Evolutionary conservation across 2,113 vertebrate species (phyloP).

Genomic region (Pelvicachromis taeniatus): DNA sequence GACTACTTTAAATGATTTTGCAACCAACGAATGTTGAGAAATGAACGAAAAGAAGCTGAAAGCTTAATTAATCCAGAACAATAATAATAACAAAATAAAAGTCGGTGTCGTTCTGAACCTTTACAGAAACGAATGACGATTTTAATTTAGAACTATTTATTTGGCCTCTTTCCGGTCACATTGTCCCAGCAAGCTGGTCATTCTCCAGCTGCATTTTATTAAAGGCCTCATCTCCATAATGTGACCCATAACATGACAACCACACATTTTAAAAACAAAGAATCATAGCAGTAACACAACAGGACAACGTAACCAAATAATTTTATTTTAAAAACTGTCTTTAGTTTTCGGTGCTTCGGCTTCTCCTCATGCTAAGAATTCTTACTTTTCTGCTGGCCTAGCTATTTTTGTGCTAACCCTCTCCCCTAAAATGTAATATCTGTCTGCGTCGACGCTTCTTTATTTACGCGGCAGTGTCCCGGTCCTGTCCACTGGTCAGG

Average conservation of each 20-base stretch:
- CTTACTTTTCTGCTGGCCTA: neutral
- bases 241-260: neutral
- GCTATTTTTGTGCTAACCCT: neutral
- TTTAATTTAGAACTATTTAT: neutral
- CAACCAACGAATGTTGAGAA: accelerated
- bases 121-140: neutral
- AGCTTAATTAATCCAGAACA: neutral
- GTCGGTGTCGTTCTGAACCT: accelerated
- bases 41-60: neutral
- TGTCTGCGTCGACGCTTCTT: neutral
- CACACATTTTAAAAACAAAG: neutral
- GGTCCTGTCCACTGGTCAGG: neutral
- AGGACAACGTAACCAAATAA: neutral
- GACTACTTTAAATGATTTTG: neutral
- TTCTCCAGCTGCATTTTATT: neutral
- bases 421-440: neutral
- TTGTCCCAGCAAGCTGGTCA: too few species aligned
- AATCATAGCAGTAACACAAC: neutral
- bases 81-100: neutral
- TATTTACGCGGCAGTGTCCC: neutral
- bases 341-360: neutral
- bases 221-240: neutral
- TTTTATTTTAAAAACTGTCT: neutral
- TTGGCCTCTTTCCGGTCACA: neutral
- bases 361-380: neutral